Conservation (phyloP, 2,113 vertebrate species). For the Pungitius pungitius region DNA sequence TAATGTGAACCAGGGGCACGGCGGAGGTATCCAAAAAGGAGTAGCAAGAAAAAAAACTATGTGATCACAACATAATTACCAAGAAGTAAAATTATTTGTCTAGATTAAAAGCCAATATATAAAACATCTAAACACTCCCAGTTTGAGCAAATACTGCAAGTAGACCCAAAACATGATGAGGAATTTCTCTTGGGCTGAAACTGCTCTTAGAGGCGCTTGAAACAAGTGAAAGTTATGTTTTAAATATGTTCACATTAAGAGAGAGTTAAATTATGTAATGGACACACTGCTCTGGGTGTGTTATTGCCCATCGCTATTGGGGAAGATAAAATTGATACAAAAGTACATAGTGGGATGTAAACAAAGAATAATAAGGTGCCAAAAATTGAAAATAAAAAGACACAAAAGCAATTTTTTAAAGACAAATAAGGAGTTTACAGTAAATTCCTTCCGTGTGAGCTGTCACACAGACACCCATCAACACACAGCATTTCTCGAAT, state of each 20-base stretch:
- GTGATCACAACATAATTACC: not conserved
- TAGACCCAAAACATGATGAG: not conserved
- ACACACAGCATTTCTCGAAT: not conserved
- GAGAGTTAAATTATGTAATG: constrained; percentile 1
- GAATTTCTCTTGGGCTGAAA: not conserved
- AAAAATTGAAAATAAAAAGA: not conserved
- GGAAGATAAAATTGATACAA: not conserved
- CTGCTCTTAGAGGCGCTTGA: not conserved
- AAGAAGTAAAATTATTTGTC: not conserved
- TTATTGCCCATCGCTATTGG: not conserved
- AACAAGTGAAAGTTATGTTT: not conserved
- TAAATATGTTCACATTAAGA: not conserved
- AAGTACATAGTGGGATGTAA: constrained; percentile 1
- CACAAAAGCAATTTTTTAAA: no score
- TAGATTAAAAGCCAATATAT: constrained; percentile 7
- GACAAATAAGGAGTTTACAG: not conserved
- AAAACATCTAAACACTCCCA: not conserved
- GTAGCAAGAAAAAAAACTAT: not conserved
- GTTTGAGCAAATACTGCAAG: not conserved
- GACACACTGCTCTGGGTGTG: not conserved
- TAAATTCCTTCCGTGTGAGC: constrained; percentile 19
- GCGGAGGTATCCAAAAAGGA: not conserved
- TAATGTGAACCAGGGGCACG: not conserved
- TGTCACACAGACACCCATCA: not conserved
- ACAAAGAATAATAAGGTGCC: constrained; percentile 1